These are phyloP conservation scores for Masticophis lateralis DNA, from an alignment of 2,797 vertebrate genomes.

Conservation along the genomic window DNA sequence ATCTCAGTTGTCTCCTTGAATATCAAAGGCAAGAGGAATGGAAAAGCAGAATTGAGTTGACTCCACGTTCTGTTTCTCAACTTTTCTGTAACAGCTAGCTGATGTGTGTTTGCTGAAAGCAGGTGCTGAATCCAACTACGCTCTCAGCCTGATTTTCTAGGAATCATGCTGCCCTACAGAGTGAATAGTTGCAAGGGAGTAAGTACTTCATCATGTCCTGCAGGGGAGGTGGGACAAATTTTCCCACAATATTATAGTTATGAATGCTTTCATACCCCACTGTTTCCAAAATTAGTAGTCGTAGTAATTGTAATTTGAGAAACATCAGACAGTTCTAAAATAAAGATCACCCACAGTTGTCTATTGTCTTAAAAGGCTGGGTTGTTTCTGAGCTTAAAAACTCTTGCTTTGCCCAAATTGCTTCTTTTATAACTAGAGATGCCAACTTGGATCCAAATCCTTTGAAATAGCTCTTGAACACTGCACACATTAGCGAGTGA, in stretches of 20 bases:
- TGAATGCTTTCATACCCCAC: neutral
- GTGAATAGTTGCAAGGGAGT: neutral
- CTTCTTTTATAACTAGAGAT: neutral
- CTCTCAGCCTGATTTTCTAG: neutral
- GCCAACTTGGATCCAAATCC: neutral
- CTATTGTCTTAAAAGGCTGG: neutral
- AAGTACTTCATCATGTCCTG: neutral
- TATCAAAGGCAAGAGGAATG: too few relatives aligned
- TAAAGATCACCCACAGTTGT: neutral
- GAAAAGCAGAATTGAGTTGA: neutral
- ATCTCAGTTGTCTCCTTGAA: neutral
- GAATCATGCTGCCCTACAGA: neutral
- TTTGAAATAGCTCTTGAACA: neutral
- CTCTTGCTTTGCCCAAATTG: neutral
- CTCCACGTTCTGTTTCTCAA: neutral
- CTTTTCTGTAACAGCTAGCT: neutral
- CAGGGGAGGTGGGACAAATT: neutral
- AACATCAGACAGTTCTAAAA: neutral
- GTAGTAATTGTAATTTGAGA: neutral
- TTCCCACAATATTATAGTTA: neutral
- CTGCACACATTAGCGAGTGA: neutral
- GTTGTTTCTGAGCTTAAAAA: neutral
- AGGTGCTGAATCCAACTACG: neutral
- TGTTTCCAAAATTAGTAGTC: neutral
- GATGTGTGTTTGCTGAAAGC: neutral